Evolutionary conservation across 2,113 vertebrate species (phyloP), one percentile per base, ranked within the genome.

Genomic region (Nipponia nippon): DNA sequence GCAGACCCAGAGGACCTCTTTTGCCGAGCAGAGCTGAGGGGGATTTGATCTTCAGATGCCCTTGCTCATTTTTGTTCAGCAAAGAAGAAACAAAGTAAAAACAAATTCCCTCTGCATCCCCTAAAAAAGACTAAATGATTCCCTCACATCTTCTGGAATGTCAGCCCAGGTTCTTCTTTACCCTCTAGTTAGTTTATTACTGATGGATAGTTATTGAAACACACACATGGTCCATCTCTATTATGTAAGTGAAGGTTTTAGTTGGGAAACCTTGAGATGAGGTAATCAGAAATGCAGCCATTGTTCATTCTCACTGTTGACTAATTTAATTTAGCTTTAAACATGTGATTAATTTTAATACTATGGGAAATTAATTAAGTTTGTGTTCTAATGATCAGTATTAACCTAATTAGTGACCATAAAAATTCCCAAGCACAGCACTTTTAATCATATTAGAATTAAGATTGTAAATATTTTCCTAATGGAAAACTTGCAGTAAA

Each of bases 331-430:
- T 93, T 70, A 90, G 75, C 38, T 79, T 89, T 83, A 80, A 92
- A 73, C 7, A 1, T 91, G 50, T 89, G 87, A 95, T 95, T 93
- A 89, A 91, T 89, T 94, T 93, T 92, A 92, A 95, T 83, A 87
- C 49, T 94, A 55, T 55, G 61, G 58, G 34, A 87, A 88, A 95
- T 86, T 67, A 91, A 90, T 83, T 72, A 91, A 80, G 36, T 62
- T 93, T 96, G 66, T 95, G 42, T 90, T 89, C 79, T 83, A 79
- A 90, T 56, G 30, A 96, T 90, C 53, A 56, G 61, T 77, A 76
- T 77, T 95, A 96, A 90, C 32, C 85, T 87, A 80, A 95, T 96
- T 92, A 95, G 62, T 59, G 84, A 79, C 78, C 84, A 95, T 52
- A 32, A 81, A 94, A 91, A 88, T 78, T 94, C 61, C 67, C 38